Evolutionary conservation across 1,140 invertebrate genomes (phyloP).

Genomic region (Bradysia coprophila): DNA sequence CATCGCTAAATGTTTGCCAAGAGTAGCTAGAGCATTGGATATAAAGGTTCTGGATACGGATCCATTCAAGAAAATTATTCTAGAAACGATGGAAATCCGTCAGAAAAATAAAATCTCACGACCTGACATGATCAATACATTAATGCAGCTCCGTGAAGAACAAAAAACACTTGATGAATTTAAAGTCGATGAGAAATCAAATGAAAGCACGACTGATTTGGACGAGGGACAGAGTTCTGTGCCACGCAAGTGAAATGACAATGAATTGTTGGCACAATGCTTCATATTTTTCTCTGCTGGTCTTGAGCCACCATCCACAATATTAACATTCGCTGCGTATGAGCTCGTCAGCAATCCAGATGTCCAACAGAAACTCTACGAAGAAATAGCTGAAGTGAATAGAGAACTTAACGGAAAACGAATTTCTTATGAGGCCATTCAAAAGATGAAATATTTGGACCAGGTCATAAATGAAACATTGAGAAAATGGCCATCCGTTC

Average conservation of each 20-base stretch:
- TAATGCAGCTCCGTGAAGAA: constrained; percentile 18
- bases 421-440: constrained; percentile 15
- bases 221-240: constrained; percentile 1
- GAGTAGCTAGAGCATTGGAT: too few species aligned
- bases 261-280: constrained; percentile 22
- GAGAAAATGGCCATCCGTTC: constrained; percentile 31
- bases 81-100: constrained; percentile 22
- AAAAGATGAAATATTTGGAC: constrained; percentile 24
- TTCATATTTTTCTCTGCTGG: constrained; percentile 3
- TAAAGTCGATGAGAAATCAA: constrained; percentile 2
- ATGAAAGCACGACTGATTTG: too few species aligned
- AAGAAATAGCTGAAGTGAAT: constrained; percentile 14
- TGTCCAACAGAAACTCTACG: constrained; percentile 18
- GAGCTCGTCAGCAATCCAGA: constrained; percentile 16
- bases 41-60: too few species aligned
- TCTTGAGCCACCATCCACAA: constrained; percentile 9
- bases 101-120: constrained; percentile 25
- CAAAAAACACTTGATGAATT: neutral
- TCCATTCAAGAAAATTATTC: too few species aligned
- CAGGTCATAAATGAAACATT: constrained; percentile 27
- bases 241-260: constrained; percentile 16
- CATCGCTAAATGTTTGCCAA: too few species aligned
- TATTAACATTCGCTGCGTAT: constrained; percentile 11
- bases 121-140: constrained; percentile 26
- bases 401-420: constrained; percentile 7